Evolutionary conservation across 2,797 vertebrate species (phyloP), one percentile per base, ranked within the genome.

Genomic region (Eurystomus glaucurus): DNA sequence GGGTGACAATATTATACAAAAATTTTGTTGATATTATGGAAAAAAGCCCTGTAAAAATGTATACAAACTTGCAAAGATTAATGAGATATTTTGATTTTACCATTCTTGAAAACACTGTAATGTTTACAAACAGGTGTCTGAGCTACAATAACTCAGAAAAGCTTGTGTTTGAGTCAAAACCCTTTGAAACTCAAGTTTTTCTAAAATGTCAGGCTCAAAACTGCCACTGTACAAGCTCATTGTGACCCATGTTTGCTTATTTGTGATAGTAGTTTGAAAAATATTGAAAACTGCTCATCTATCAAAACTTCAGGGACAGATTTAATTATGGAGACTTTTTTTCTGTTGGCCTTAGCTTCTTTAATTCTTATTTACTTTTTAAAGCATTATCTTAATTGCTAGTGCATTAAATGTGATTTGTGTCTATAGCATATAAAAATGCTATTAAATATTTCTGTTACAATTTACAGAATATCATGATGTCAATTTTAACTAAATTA

Each of bases 21-120:
- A 74, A 70, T 28, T 15, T 55, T 3, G 14, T 70, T 90, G 55
- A 21, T 22, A 26, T 4, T 72, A 57, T 31, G 20, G 39, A 66
- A 84, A 83, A n/a, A 26, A 9, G 10, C 51, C 6, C 11, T 65
- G 43, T 60, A 85, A 92, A 92, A 43, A 41, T 54, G 3, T 18
- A 52, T 76, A 93, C 39, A 80, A 92, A 45, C 23, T 88, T 93
- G 22, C 14, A 52, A 43, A 20, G 3, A 54, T 85, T 79, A 43
- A 81, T 22, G 9, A 43, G 7, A 35, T 78, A 33, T 51, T 96
- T 95, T 91, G 22, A 62, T 89, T 96, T 93, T 91, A 89, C 25
- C 65, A 22, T 71, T 95, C 50, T 58, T 84, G 43, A 43, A 75
- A 96, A 35, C 2, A 23, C 79, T 84, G 89, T 66, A 68, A 80